These are phyloP conservation scores for Gyrodactylus salaris DNA, from an alignment of 1,140 invertebrate species.

Conservation along the genomic window DNA sequence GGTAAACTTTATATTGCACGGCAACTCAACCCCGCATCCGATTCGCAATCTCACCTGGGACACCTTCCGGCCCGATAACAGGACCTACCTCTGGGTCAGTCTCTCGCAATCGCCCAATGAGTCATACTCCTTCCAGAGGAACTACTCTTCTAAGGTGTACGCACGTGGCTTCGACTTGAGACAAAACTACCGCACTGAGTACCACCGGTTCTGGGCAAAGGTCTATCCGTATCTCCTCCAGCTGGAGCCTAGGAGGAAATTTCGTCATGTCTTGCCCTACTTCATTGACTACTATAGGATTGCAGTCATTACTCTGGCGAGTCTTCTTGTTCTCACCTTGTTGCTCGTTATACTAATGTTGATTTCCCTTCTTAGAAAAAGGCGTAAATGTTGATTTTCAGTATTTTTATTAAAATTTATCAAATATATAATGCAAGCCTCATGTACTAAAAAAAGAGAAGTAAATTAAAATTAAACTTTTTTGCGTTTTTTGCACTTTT, in stretches of 20 bases:
- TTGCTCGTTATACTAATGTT: too few species aligned
- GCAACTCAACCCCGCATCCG: slow-evolving; percentile 2
- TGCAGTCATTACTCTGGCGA: background rate
- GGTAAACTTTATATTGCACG: background rate
- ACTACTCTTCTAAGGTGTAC: background rate
- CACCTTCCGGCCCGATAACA: slow-evolving; percentile 5
- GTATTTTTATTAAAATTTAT: too few species aligned
- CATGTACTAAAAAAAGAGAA: too few species aligned
- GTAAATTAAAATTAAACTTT: too few species aligned
- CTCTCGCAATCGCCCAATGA: background rate
- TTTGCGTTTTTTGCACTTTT: too few species aligned
- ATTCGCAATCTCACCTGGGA: slow-evolving; percentile 6
- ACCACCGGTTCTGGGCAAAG: background rate
- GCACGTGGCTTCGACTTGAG: background rate
- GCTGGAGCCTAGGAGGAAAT: background rate
- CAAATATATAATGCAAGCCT: too few species aligned
- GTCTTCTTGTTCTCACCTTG: background rate
- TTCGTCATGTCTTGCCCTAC: background rate
- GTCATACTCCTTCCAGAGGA: background rate
- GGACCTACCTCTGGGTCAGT: slow-evolving; percentile 2
- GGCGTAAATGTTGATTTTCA: too few species aligned
- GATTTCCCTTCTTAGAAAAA: too few species aligned
- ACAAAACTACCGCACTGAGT: background rate
- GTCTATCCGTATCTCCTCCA: background rate
- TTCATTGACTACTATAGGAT: background rate